Base-by-base conservation (phyloP, 2,888 invertebrate genomes). In the Andrena bicolor region DNA sequence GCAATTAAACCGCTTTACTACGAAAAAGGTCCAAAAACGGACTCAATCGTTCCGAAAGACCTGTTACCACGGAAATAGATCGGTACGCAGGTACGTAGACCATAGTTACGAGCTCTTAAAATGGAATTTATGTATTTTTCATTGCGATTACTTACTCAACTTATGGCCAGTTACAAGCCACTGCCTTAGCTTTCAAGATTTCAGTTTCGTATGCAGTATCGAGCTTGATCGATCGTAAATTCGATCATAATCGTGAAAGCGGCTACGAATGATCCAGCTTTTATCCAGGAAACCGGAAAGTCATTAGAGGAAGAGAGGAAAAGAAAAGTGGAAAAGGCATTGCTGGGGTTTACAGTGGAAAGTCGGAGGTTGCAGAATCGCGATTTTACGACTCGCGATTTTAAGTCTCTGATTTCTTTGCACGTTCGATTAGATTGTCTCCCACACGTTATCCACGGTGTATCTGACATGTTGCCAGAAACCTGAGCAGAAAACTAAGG, bases 221-320 rank as follows among this genome's bases (percentile, higher is more conserved):
- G 23, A 64, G 51, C 48, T 71, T 74, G 60, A 84, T 76, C 76
- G 79, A 79, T 85, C 82, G 69, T 85, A 82, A 85, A 79, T 58
- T 71, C 61, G 28, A 13, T 13, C 20, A 7, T 53, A 71, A 73
- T 79, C 53, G 72, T 64, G 65, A 68, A 71, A 78, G 66, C 49
- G 28, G 48, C 10, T 32, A 26, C 6, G 49, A 71, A 60, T 26
- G n/a, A 35, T 13, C 41, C 26, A 2, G 51, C 23, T 35, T 76
- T 76, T 64, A 64, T 69, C 16, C 41, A 10, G 61, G 66, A 56
- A 72, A 73, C 77, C 61, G 61, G 65, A 73, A 61, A 16, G 32
- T 60, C 66, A 20, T 26, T 51, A 16, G 30, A 64, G 32, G 58
- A 23, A 49, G 61, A 35, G 63, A 63, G 35, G 61, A 32, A 56